Percentiles rank a stretch among this genome's conserved stretches.
These are phyloP conservation scores for Cremastinae sp. DNA, from an alignment of 2,888 invertebrate genomes.

Conservation along the genomic window DNA sequence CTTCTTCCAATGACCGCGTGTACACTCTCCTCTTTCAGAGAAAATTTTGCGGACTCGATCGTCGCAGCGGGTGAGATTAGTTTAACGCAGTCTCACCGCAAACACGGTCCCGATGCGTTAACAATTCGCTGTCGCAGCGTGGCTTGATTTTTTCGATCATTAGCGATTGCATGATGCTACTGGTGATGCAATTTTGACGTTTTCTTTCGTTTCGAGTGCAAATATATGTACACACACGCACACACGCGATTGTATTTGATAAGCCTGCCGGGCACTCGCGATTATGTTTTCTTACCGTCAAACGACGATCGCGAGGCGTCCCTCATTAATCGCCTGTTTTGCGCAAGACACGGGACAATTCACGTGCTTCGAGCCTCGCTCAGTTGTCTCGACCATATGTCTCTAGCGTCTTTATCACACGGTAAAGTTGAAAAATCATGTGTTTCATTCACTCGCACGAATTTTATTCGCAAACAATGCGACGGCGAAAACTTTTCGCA, in stretches of 20 bases:
- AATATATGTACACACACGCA: background rate
- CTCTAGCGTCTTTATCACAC: background rate
- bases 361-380: constrained; percentile 8
- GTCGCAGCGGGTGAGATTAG: constrained; percentile 13
- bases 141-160: background rate
- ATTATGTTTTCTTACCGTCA: constrained; percentile 24
- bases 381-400: constrained; percentile 10
- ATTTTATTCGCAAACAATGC: constrained; percentile 27
- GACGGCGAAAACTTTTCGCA: constrained; percentile 12
- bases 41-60: no score
- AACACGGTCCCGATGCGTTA: constrained; percentile 2
- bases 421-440: background rate
- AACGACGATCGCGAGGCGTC: constrained; percentile 7
- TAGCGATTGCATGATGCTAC: background rate
- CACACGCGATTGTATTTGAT: constrained; percentile 4
- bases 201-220: background rate
- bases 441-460: constrained; percentile 21
- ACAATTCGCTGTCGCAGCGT: background rate
- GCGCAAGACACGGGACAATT: constrained; percentile 13
- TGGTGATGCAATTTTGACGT: constrained; percentile 18
- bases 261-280: constrained; percentile 26
- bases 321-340: background rate
- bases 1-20: background rate
- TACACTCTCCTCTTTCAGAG: no score
- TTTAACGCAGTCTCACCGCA: constrained; percentile 7